Evolutionary conservation across 2,113 vertebrate genomes (phyloP), one percentile per base, ranked within the genome.

Genomic region (Pongo abelii): DNA sequence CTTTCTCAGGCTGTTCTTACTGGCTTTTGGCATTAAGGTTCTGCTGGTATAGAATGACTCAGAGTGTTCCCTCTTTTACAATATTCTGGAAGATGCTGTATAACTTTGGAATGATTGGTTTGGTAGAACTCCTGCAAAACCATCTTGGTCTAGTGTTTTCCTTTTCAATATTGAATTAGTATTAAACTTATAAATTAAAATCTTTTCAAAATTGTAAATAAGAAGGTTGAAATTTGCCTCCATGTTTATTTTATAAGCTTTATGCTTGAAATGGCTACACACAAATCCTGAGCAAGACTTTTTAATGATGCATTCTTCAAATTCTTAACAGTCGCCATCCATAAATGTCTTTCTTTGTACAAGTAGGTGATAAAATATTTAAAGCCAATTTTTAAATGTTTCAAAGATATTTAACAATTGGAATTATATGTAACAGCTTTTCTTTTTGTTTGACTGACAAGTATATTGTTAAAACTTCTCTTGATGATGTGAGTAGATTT

Each of bases 401-500:
- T 94, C 50, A 88, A 64, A 93, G 80, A 78, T 97, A 38, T 96
- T 95, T 87, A 92, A 86, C 17, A 89, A 74, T 48, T 78, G 35
- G 77, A 93, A 93, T 93, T 12, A 89, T 57, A 96, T 40, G 10
- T 69, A 95, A 64, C 67, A 93, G 57, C 72, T 86, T 95, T 97
- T 79, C 25, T 57, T 92, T 90, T 64, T 95, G 89, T 90, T 96
- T 95, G 43, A 80, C 55, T 92, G 87, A 97, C 48, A 88, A 80
- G 92, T 92, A 80, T 88, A 77, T 80, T 93, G 70, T 92, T 94
- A 46, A 77, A 90, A 94, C 93, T 84, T 95, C 85, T 87, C 70
- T 38, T 92, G 55, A 90, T 96, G 77, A 84, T 95, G 40, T 97
- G 70, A 96, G 80, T 97, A 94, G 70, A 97, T 96, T 97, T 97